Evolutionary conservation across 2,113 vertebrate species (phyloP), one percentile per base, ranked within the genome.

Genomic region (Apodemus sylvaticus): DNA sequence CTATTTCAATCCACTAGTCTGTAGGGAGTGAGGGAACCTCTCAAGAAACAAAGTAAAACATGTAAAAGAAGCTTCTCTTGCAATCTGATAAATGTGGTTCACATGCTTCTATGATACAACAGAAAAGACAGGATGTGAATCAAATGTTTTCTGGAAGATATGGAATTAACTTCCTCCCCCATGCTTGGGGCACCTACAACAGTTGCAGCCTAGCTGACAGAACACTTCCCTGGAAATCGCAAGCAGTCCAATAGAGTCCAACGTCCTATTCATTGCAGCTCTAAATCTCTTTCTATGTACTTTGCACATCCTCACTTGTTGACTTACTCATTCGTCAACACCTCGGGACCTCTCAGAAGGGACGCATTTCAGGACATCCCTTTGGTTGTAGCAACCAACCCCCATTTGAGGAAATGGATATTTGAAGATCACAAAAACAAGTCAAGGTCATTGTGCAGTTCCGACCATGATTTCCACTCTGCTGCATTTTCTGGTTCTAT

Each of bases 181-280:
- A 68, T 87, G 36, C 29, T 14, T 13, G 89, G 85, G 73, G 87
- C 17, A 81, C 34, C 1, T 96, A 7, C 0, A 53, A 24, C 66
- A 93, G 55, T 87, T 92, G 92, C 60, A 86, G n/a, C n/a, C 5
- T 1, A 9, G 58, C 20, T 34, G 73, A 91, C 62, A 31, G 86
- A 76, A 39, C 66, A 16, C 24, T 93, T 97, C 48, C n/a, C 58
- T 97, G 92, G 90, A 96, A 98, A 90, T 53, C 48, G 74, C 86
- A 29, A 42, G 26, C 64, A 93, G 73, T 22, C n/a, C 77, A 79
- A 22, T 22, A 81, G 66, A 83, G 94, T 95, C 39, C 3, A 78
- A 66, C 42, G 68, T 6, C 11, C 83, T 81, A 29, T 24, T 86
- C 42, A 68, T 45, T 55, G 12, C 26, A 55, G 4, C 48, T 83